Percentiles rank a stretch among this genome's conserved stretches.
phyloP scores from a whole-genome alignment of 2,113 vertebrate genomes.

The Daboia siamensis region DNA sequence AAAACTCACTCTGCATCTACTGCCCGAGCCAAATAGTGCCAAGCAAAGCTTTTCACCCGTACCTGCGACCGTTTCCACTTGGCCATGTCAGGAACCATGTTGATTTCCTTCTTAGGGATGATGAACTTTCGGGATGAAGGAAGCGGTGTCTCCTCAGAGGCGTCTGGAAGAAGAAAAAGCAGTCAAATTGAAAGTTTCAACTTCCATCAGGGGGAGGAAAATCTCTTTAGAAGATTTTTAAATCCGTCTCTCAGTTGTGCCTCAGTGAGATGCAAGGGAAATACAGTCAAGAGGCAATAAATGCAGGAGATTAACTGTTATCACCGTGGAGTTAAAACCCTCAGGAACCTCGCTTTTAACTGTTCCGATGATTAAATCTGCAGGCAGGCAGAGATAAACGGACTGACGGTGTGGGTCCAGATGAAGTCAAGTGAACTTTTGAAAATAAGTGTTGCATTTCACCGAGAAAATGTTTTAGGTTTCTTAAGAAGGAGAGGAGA shows the following conservation, averaged over 20 bases:
- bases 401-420: background rate
- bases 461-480: background rate
- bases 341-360: background rate
- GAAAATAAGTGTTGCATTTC: background rate
- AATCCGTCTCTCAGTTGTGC: background rate
- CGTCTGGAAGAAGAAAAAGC: slow-evolving; percentile 64
- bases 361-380: background rate
- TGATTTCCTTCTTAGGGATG: slow-evolving; percentile 93
- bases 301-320: background rate
- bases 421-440: background rate
- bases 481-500: background rate
- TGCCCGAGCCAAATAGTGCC: background rate
- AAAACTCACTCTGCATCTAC: background rate
- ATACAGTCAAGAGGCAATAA: background rate
- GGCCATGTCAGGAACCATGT: slow-evolving; percentile 90
- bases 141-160: slow-evolving; percentile 73
- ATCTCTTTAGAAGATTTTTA: background rate
- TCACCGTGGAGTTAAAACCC: background rate
- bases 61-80: slow-evolving; percentile 98
- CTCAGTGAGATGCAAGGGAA: background rate
- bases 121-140: slow-evolving; percentile 73
- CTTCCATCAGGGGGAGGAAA: background rate
- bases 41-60: background rate
- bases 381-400: background rate
- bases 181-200: background rate